These are phyloP conservation scores for Pemphredon lugubris DNA, from an alignment of 2,888 invertebrate genomes.

Conservation along the genomic window DNA sequence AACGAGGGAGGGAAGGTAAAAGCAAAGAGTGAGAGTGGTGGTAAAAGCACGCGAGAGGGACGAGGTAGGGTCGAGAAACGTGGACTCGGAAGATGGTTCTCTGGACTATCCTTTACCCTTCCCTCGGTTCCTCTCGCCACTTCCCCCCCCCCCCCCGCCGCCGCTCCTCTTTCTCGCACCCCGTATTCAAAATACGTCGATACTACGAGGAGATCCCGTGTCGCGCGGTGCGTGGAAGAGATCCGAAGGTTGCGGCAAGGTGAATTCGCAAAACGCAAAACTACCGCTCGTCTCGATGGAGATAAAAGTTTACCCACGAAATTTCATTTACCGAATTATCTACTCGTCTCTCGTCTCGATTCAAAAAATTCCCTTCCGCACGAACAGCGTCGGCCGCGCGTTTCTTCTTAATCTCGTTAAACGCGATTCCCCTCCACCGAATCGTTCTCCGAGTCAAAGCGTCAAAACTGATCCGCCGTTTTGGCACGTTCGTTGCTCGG, in stretches of 20 bases:
- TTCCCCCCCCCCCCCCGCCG: conserved; percentile 11
- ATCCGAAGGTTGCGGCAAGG: conserved; percentile 40
- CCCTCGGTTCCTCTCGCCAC: conserved; percentile 40
- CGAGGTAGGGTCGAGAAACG: conserved; percentile 59
- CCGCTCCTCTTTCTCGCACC: conserved; percentile 23
- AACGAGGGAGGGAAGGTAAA: conserved; percentile 22
- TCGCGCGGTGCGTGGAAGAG: conserved; percentile 41
- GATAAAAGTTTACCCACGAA: neutral
- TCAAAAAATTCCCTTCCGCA: too few species aligned
- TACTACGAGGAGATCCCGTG: conserved; percentile 64
- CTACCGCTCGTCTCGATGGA: neutral
- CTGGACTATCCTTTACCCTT: conserved; percentile 57
- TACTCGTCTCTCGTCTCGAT: too few species aligned
- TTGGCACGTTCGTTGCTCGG: too few species aligned
- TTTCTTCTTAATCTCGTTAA: neutral
- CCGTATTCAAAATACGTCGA: conserved; percentile 74
- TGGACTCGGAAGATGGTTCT: conserved; percentile 66
- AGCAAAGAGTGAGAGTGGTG: conserved; percentile 23
- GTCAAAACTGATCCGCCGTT: too few species aligned
- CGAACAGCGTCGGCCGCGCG: neutral
- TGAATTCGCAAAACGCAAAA: conserved; percentile 26
- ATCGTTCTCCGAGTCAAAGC: too few species aligned
- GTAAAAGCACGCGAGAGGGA: conserved; percentile 29
- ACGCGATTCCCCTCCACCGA: neutral
- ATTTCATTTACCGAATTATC: too few species aligned